Conservation (phyloP, 1,140 invertebrate species). For the Maniola jurtina region DNA sequence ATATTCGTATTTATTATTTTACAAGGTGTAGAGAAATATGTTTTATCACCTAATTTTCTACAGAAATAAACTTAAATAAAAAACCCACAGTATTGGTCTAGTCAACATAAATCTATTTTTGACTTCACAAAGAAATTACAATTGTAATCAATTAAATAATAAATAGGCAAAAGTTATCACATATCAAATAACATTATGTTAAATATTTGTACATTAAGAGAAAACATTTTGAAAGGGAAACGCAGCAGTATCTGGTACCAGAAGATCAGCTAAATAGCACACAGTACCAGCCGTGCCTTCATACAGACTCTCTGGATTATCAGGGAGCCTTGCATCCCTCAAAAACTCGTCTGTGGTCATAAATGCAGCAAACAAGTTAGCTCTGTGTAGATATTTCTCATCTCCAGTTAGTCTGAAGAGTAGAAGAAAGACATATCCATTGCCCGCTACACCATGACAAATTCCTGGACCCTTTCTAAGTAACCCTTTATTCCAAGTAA, state of each 20-base stretch:
- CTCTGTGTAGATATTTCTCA: conserved; percentile 85
- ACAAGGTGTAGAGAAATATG: no score
- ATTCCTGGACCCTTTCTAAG: conserved; percentile 90
- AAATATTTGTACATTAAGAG: conserved; percentile 35
- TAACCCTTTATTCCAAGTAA: conserved; percentile 89
- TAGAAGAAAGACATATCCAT: conserved; percentile 90
- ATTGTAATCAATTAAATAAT: background rate
- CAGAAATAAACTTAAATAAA: background rate
- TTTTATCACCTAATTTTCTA: background rate
- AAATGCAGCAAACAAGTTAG: conserved; percentile 88
- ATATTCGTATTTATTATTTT: no score
- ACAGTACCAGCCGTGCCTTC: conserved; percentile 92
- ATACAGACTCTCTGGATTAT: conserved; percentile 90
- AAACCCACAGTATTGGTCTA: background rate
- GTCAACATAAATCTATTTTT: no score
- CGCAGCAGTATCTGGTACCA: conserved; percentile 85
- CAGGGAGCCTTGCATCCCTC: conserved; percentile 85
- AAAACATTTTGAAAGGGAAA: conserved; percentile 94
- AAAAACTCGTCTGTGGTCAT: conserved; percentile 84
- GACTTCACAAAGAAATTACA: no score
- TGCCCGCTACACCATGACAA: conserved; percentile 93
- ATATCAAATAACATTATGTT: no score
- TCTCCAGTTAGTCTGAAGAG: conserved; percentile 88
- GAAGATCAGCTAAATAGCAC: conserved; percentile 89
- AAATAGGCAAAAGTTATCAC: background rate